These are phyloP conservation scores for Minunthozetes semirufus DNA, from an alignment of 2,888 invertebrate genomes.

Conservation along the genomic window DNA sequence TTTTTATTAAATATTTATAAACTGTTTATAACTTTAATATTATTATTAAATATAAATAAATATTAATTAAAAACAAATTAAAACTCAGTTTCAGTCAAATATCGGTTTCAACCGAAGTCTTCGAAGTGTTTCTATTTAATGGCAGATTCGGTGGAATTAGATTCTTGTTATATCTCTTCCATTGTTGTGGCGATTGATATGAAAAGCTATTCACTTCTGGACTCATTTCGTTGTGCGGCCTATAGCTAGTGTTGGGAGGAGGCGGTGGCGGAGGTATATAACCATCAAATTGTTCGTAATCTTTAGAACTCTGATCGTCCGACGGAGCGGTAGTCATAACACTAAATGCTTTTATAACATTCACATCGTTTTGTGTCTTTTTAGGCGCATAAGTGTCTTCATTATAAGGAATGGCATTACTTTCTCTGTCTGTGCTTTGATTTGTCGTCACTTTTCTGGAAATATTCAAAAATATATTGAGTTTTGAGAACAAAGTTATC, in stretches of 20 bases:
- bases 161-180: conserved; percentile 14
- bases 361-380: neutral
- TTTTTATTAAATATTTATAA: neutral
- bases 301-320: neutral
- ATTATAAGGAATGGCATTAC: neutral
- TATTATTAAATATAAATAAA: neutral
- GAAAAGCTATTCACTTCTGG: conserved; percentile 7
- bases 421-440: neutral
- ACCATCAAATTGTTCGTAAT: neutral
- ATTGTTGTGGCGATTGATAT: conserved; percentile 13
- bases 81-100: too few species aligned
- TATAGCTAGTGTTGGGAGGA: neutral
- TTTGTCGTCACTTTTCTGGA: neutral
- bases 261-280: conserved; percentile 11
- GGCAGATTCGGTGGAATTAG: conserved; percentile 19
- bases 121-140: conserved; percentile 16
- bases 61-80: neutral
- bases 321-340: neutral
- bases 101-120: conserved; percentile 34
- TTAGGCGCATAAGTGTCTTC: neutral
- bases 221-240: conserved; percentile 2
- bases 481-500: neutral
- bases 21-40: neutral
- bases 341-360: neutral
- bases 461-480: neutral